Evolutionary conservation across 1,140 invertebrate species (phyloP), one percentile per base, ranked within the genome.

Genomic region (Capitella teleta): DNA sequence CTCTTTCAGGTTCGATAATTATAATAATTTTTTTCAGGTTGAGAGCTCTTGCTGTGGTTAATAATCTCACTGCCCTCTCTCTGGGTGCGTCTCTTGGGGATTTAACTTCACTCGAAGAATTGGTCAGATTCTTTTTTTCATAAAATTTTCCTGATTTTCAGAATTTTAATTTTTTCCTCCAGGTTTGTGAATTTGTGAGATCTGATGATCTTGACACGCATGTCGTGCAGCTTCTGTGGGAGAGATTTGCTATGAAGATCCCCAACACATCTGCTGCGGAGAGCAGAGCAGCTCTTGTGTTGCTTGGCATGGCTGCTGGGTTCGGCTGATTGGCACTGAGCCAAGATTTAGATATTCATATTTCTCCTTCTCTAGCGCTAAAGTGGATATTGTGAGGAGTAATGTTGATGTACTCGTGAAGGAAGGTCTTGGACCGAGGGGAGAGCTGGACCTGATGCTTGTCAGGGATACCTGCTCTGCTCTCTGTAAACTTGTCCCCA

Each of bases 241-340:
- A 89, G 67, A 80, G 79, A 49, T 90, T 86, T 63, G 78, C 84
- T 0, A 76, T 82, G 57, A 86, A 85, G 61, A 76, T 83, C n/a
- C 75, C 81, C 19, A 78, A 80, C 14, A 82, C 80, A 0, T 80
- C 79, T 0, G 63, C 75, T 2, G 72, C 78, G 57, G 81, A 87
- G 42, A 82, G 83, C 47, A 76, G 79, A 38, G 74, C 79, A 14
- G 81, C 86, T 1, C 67, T 89, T 4, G 72, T 82, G 21, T 62
- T 91, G 1, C 71, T 90, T 1, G 80, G 81, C 16, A 86, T 90
- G 82, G 78, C 77, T 34, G 80, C 81, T 2, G 64, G 73, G 77
- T 78, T 67, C 61, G 60, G 26, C 2, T 4, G 14, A 16, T 38
- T 38, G 16, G 36, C 5, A 18, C 4, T 38, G 36, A 18, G 16